These are phyloP conservation scores for Neodiprion virginianus DNA, from an alignment of 1,140 invertebrate genomes.

Conservation along the genomic window DNA sequence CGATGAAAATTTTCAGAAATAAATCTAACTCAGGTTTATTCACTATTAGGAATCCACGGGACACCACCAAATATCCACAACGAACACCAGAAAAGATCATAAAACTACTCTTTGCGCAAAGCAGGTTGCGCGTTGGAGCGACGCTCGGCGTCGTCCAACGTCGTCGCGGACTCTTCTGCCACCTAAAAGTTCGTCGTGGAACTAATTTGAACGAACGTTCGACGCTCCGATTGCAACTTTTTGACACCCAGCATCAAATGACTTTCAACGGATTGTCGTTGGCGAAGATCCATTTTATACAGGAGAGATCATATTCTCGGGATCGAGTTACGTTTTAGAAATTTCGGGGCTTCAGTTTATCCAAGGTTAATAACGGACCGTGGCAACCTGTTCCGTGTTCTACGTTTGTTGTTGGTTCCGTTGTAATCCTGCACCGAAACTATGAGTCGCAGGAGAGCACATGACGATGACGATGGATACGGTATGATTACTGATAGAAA, in stretches of 20 bases:
- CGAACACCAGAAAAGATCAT: not conserved
- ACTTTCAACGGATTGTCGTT: not conserved
- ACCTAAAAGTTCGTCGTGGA: not conserved
- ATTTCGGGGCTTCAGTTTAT: too few species aligned
- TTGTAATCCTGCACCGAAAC: slow-evolving; percentile 27
- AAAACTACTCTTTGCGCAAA: slow-evolving; percentile 2
- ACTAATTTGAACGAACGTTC: not conserved
- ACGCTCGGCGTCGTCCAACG: not conserved
- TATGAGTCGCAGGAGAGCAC: slow-evolving; percentile 79
- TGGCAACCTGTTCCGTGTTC: too few species aligned
- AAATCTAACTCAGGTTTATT: not conserved
- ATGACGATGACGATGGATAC: slow-evolving; percentile 83
- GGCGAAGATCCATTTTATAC: not conserved
- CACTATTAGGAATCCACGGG: not conserved
- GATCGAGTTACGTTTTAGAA: too few species aligned
- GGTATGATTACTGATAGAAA: slow-evolving; percentile 57
- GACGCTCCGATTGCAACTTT: not conserved
- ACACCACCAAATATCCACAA: not conserved
- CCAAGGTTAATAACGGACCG: too few species aligned
- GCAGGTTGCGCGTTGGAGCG: not conserved
- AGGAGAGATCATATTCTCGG: not conserved
- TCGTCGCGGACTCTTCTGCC: not conserved
- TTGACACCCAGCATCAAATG: not conserved
- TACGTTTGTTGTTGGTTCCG: not conserved
- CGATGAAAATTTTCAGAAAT: slow-evolving; percentile 1